Conservation (phyloP, 2,113 vertebrate species). For the Xenopus laevis region DNA sequence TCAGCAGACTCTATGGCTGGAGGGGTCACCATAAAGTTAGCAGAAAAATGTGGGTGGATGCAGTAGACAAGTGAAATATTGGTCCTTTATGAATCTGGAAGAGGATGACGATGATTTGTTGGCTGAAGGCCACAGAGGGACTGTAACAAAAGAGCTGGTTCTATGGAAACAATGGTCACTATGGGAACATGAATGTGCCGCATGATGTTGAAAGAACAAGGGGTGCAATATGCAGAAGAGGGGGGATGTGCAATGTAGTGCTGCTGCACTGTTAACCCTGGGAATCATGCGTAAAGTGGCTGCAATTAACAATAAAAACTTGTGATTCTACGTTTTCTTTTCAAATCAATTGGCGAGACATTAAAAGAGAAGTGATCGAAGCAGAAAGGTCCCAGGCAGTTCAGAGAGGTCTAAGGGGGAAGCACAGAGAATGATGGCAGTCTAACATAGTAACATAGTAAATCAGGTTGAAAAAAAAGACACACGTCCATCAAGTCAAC, state of each 20-base stretch:
- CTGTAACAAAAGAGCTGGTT: conserved; percentile 1
- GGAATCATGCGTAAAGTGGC: no score
- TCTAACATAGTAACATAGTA: no score
- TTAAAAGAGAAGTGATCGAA: not conserved
- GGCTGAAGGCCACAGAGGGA: not conserved
- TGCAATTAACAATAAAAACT: no score
- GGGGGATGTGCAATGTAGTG: conserved; percentile 1
- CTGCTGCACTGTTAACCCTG: no score
- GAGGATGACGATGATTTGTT: conserved; percentile 2
- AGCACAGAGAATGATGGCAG: not conserved
- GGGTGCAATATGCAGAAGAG: not conserved
- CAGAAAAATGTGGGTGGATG: not conserved
- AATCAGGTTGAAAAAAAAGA: no score
- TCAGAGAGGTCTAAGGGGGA: not conserved
- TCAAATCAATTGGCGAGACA: no score
- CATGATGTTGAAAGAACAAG: not conserved
- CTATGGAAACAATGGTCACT: conserved; percentile 12
- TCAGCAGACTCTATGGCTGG: not conserved
- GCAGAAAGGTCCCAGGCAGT: not conserved
- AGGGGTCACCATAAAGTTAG: not conserved
- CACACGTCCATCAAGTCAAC: no score
- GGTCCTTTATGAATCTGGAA: not conserved
- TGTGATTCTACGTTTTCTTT: no score
- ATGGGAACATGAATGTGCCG: not conserved
- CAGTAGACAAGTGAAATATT: not conserved